A percentile compares a stretch with the other conserved stretches of the same genome.
phyloP scores from a whole-genome alignment of 2,888 invertebrate genomes.

The Tenthredo scrophulariae region DNA sequence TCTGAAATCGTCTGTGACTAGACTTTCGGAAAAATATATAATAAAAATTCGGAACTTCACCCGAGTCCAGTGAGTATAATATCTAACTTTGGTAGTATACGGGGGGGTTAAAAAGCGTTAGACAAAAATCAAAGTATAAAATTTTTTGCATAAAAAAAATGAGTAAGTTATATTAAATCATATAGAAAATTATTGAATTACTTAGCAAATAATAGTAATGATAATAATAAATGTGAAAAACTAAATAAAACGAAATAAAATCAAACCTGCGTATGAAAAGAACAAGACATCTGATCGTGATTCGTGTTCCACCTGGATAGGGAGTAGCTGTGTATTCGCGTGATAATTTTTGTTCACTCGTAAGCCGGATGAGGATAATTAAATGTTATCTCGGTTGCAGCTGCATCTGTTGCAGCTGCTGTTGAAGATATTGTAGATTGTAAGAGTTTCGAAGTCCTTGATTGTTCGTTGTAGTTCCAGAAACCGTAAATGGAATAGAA shows the following conservation, averaged over 20 bases:
- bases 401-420: slow-evolving; percentile 68
- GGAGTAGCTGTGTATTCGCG: slow-evolving; percentile 60
- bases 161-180: no score
- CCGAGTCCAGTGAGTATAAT: background rate
- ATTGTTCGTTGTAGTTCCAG: background rate
- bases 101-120: background rate
- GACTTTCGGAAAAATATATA: no score
- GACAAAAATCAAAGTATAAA: background rate
- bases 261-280: slow-evolving; percentile 72
- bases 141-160: background rate
- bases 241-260: slow-evolving; percentile 63
- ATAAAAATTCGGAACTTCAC: no score
- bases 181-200: no score
- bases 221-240: slow-evolving; percentile 49
- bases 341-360: slow-evolving; percentile 55
- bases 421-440: slow-evolving; percentile 67
- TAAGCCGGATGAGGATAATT: slow-evolving; percentile 53
- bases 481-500: background rate
- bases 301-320: slow-evolving; percentile 13
- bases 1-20: no score
- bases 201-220: background rate
- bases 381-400: slow-evolving; percentile 74
- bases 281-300: slow-evolving; percentile 51
- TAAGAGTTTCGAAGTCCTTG: slow-evolving; percentile 61
- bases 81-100: background rate